A percentile compares a stretch with the other conserved stretches of the same genome.
These are phyloP conservation scores for Bembecia ichneumoniformis DNA, from an alignment of 2,888 invertebrate genomes.

Conservation along the genomic window DNA sequence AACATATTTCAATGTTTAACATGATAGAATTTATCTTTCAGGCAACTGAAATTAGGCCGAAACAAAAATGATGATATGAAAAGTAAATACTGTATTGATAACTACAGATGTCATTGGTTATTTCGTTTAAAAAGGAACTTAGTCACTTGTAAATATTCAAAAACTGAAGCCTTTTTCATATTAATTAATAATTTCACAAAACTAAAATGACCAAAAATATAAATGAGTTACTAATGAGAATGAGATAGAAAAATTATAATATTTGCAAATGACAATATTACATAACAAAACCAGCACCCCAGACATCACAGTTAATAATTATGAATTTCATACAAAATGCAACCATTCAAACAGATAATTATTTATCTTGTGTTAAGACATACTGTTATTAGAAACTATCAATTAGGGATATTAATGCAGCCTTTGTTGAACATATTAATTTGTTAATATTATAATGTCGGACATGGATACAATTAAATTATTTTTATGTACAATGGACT, in stretches of 20 bases:
- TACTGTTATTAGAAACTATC: too few species aligned
- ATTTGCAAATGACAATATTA: conserved; percentile 56
- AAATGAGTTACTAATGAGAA: background rate
- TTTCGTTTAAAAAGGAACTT: conserved; percentile 13
- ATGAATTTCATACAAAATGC: background rate
- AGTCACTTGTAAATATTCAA: conserved; percentile 49
- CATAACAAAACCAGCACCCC: conserved; percentile 43
- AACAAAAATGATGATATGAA: conserved; percentile 37
- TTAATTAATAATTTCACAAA: too few species aligned
- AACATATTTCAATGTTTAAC: too few species aligned
- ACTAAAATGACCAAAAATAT: too few species aligned
- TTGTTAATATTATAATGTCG: too few species aligned
- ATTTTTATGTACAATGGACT: too few species aligned
- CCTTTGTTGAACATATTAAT: too few species aligned
- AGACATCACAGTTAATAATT: conserved; percentile 49
- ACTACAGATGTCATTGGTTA: conserved; percentile 59
- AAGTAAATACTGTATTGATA: conserved; percentile 63
- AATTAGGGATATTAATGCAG: too few species aligned
- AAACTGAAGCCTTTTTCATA: too few species aligned
- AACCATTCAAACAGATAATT: background rate
- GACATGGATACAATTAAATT: too few species aligned
- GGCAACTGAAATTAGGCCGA: conserved; percentile 34
- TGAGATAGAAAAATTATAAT: conserved; percentile 3
- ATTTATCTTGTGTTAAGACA: too few species aligned
- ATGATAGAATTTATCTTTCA: conserved; percentile 16